These are phyloP conservation scores for Cheilosia variabilis DNA, from an alignment of 2,888 invertebrate species.

Conservation along the genomic window DNA sequence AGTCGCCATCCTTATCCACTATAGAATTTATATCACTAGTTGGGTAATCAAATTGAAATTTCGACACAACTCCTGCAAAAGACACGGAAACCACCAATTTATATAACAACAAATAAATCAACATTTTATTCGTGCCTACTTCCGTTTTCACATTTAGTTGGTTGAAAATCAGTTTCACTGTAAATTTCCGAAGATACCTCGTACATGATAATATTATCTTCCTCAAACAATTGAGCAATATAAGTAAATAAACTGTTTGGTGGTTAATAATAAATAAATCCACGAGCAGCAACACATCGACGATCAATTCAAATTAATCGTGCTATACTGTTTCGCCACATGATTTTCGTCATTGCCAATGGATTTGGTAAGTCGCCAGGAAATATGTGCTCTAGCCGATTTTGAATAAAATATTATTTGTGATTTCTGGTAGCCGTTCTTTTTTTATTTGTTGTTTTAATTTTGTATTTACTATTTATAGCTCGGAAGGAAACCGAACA, in stretches of 20 bases:
- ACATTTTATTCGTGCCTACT: conserved; percentile 81
- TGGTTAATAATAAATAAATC: background rate
- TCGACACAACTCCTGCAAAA: conserved; percentile 88
- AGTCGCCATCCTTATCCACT: conserved; percentile 89
- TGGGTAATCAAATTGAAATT: conserved; percentile 88
- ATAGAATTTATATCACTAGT: conserved; percentile 76
- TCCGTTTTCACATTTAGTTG: conserved; percentile 84
- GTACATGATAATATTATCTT: conserved; percentile 79
- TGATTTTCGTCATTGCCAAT: conserved; percentile 43
- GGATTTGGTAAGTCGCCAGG: conserved; percentile 63
- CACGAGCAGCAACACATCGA: conserved; percentile 4
- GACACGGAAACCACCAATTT: conserved; percentile 40
- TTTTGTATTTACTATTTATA: conserved; percentile 69
- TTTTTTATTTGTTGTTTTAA: background rate
- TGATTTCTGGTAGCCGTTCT: conserved; percentile 9
- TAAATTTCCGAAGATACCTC: conserved; percentile 91
- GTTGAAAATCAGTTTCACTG: conserved; percentile 87
- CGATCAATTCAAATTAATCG: conserved; percentile 6
- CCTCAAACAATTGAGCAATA: background rate
- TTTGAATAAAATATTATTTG: conserved; percentile 34
- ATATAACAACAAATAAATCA: conserved; percentile 20
- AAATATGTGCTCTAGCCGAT: conserved; percentile 34
- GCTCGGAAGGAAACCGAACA: conserved; percentile 25
- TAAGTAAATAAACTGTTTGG: background rate
- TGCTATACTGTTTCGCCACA: conserved; percentile 12